Conservation (phyloP, 2,797 vertebrate species). For the Chrosomus eos region DNA sequence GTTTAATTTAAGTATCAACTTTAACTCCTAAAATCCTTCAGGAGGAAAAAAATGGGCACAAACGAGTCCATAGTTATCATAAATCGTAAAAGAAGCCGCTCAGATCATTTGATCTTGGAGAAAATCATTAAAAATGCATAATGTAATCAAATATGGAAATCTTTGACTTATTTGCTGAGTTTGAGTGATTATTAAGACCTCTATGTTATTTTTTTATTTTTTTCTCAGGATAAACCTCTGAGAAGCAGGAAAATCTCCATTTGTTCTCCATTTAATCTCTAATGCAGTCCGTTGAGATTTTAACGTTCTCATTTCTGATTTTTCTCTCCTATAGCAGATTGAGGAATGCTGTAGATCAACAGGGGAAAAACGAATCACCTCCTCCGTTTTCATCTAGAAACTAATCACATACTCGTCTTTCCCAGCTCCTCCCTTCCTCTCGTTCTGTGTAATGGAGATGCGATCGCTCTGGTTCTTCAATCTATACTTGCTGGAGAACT, state of each 20-base stretch:
- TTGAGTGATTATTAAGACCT: background rate
- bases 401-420: constrained; percentile 1
- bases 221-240: background rate
- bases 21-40: background rate
- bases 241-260: background rate
- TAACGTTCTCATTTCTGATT: background rate
- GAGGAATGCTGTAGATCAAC: background rate
- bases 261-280: background rate
- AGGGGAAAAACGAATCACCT: background rate
- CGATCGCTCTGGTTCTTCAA: background rate
- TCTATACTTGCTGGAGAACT: constrained; percentile 9
- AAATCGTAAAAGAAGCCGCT: too few relatives aligned
- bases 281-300: background rate
- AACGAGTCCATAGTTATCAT: background rate
- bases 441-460: background rate
- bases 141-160: background rate
- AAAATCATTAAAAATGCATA: background rate
- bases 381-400: constrained; percentile 18
- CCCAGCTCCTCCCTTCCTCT: background rate
- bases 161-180: background rate
- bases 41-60: background rate
- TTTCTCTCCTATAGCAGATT: background rate
- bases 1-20: background rate
- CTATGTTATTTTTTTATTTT: background rate
- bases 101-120: background rate